Percentiles rank a stretch among this genome's conserved stretches.
These are phyloP conservation scores for Subacronicta megacephala DNA, from an alignment of 2,888 invertebrate species.

Conservation along the genomic window DNA sequence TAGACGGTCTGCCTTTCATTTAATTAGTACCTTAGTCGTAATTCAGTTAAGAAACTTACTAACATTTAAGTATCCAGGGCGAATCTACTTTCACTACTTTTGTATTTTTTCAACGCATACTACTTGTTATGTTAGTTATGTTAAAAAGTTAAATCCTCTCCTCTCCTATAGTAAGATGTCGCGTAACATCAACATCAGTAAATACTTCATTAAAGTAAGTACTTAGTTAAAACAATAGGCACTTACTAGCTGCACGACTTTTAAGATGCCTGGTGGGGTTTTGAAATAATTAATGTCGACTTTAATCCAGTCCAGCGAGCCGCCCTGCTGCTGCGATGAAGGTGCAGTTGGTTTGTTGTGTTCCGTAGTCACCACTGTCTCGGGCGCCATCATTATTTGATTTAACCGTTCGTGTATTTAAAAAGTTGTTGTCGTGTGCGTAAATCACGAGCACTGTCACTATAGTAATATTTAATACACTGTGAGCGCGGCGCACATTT, in stretches of 20 bases:
- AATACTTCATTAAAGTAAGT: too few relatives aligned
- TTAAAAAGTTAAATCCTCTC: background rate
- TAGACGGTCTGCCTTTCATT: too few relatives aligned
- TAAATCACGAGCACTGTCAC: slow-evolving; percentile 80
- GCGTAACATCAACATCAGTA: background rate
- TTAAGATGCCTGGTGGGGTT: slow-evolving; percentile 94
- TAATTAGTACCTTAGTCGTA: background rate
- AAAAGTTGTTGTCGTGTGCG: slow-evolving; percentile 54
- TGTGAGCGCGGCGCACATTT: slow-evolving; percentile 80
- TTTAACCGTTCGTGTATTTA: slow-evolving; percentile 53
- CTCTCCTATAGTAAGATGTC: background rate
- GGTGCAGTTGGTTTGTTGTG: slow-evolving; percentile 89
- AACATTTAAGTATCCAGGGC: background rate
- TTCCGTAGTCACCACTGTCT: slow-evolving; percentile 95
- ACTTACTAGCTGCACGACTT: slow-evolving; percentile 95
- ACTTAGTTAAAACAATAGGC: slow-evolving; percentile 9
- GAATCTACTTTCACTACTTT: slow-evolving; percentile 7
- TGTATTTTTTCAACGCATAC: background rate
- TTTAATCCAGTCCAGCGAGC: slow-evolving; percentile 92
- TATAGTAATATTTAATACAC: slow-evolving; percentile 71
- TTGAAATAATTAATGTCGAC: slow-evolving; percentile 94
- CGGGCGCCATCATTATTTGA: slow-evolving; percentile 93
- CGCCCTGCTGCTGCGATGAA: slow-evolving; percentile 87
- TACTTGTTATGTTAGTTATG: background rate
- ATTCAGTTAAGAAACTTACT: background rate